Evolutionary conservation across 2,888 invertebrate species (phyloP).

Genomic region (Leptothorax acervorum): DNA sequence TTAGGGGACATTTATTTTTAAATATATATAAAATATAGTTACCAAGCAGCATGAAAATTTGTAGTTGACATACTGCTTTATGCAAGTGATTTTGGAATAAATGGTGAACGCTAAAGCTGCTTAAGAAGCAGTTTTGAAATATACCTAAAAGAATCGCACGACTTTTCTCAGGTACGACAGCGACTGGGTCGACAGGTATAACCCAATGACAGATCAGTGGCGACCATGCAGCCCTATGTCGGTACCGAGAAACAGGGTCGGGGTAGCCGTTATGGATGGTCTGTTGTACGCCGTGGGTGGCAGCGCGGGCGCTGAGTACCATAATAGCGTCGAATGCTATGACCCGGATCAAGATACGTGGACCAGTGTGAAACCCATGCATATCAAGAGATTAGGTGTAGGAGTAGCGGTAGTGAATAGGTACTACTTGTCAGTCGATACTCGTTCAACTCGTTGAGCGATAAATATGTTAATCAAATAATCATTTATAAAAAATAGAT

Average conservation of each 20-base stretch:
- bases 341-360: slow-evolving; percentile 95
- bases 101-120: too few species aligned
- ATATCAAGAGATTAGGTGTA: slow-evolving; percentile 92
- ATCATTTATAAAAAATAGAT: neutral
- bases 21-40: neutral
- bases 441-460: neutral
- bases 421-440: slow-evolving; percentile 77
- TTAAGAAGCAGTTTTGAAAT: neutral
- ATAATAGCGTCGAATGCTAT: slow-evolving; percentile 96
- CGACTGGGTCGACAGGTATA: slow-evolving; percentile 95
- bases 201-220: slow-evolving; percentile 95
- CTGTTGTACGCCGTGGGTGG: slow-evolving; percentile 97
- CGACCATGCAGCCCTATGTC: slow-evolving; percentile 95
- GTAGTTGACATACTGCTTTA: neutral
- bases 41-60: slow-evolving; percentile 7
- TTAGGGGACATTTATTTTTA: neutral
- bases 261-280: slow-evolving; percentile 97
- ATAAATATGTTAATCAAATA: neutral
- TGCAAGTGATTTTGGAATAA: neutral
- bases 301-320: slow-evolving; percentile 94
- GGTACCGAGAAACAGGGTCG: slow-evolving; percentile 94
- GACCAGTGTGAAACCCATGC: slow-evolving; percentile 92
- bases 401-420: slow-evolving; percentile 93
- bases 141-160: slow-evolving; percentile 35
- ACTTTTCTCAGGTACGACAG: slow-evolving; percentile 89